Evolutionary conservation across 1,140 invertebrate species (phyloP).

Genomic region (Pseudomyrmex gracilis): DNA sequence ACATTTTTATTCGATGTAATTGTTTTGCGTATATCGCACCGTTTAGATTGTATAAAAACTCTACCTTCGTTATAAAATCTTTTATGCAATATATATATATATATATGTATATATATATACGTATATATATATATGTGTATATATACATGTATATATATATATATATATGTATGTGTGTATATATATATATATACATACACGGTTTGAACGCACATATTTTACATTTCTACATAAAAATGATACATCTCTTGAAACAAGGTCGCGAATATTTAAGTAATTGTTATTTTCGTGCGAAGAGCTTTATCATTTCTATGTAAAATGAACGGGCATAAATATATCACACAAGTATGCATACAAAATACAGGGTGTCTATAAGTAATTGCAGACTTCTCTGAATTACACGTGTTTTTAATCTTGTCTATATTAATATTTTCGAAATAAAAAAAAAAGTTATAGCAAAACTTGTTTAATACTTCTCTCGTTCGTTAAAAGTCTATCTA

Average conservation of each 20-base stretch:
- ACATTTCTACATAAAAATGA: slow-evolving; percentile 50
- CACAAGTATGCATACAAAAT: slow-evolving; percentile 51
- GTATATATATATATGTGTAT: slow-evolving; percentile 39
- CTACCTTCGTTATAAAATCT: slow-evolving; percentile 18
- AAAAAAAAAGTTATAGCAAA: too few species aligned
- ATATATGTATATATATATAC: slow-evolving; percentile 42
- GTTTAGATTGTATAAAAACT: slow-evolving; percentile 60
- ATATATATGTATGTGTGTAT: too few species aligned
- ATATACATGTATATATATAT: slow-evolving; percentile 42
- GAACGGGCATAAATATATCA: slow-evolving; percentile 48
- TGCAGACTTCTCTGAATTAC: neutral
- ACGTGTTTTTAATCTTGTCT: neutral
- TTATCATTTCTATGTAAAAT: slow-evolving; percentile 58
- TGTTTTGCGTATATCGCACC: slow-evolving; percentile 67
- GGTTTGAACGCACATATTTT: slow-evolving; percentile 24
- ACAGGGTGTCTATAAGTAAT: neutral
- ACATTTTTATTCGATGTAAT: slow-evolving; percentile 66
- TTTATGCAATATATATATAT: slow-evolving; percentile 37
- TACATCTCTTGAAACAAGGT: slow-evolving; percentile 1
- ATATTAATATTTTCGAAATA: too few species aligned
- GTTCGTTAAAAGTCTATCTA: too few species aligned
- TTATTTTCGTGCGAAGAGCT: slow-evolving; percentile 11
- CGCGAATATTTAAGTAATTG: neutral
- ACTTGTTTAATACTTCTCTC: too few species aligned
- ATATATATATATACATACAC: slow-evolving; percentile 40